Percentiles rank a stretch among this genome's conserved stretches.
These are phyloP conservation scores for Anas capensis DNA, from an alignment of 2,797 vertebrate genomes.

Conservation along the genomic window DNA sequence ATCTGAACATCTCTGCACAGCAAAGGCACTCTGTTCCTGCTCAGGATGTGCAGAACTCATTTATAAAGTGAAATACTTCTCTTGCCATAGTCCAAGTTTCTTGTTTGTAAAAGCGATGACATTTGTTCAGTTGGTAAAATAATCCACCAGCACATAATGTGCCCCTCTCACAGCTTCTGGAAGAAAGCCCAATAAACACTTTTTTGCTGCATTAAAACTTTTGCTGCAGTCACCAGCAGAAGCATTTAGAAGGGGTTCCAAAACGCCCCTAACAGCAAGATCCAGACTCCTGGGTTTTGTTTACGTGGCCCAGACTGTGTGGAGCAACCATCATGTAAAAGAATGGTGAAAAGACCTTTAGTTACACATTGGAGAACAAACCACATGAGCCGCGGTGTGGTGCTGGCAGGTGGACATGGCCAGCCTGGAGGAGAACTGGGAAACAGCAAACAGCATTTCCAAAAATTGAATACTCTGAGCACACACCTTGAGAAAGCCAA, in stretches of 20 bases:
- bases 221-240: slow-evolving; percentile 2
- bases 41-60: not conserved
- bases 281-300: not conserved
- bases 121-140: slow-evolving; percentile 57
- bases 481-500: not conserved
- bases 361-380: slow-evolving; percentile 3
- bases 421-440: not conserved
- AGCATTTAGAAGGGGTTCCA: slow-evolving; percentile 27
- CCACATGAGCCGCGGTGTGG: not conserved
- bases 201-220: slow-evolving; percentile 16
- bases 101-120: slow-evolving; percentile 36
- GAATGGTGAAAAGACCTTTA: not conserved
- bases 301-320: not conserved
- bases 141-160: slow-evolving; percentile 8
- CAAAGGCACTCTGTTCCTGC: fast-evolving
- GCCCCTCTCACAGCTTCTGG: slow-evolving; percentile 19
- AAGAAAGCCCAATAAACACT: slow-evolving; percentile 30
- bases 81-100: not conserved
- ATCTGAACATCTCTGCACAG: not conserved
- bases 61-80: not conserved
- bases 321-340: not conserved
- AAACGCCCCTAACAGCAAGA: slow-evolving; percentile 16
- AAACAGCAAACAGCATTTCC: not conserved
- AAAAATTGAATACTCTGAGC: not conserved
- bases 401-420: fast-evolving